Conservation (phyloP, 2,888 invertebrate species). For the Rhagonycha fulva region DNA sequence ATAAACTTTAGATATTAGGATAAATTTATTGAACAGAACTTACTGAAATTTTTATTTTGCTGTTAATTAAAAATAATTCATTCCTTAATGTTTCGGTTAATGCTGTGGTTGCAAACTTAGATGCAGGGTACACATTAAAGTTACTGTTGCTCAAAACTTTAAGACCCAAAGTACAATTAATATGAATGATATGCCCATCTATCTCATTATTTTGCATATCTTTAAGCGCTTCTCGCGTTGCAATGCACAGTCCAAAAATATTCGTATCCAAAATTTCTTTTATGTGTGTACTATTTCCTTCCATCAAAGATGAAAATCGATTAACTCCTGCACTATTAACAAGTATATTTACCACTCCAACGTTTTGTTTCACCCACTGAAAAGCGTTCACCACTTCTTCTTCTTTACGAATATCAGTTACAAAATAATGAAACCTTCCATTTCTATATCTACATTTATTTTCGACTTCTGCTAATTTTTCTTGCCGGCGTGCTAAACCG, state of each 20-base stretch:
- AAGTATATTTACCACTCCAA: background rate
- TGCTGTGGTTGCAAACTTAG: background rate
- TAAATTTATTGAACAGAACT: background rate
- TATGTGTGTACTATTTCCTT: background rate
- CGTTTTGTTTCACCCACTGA: background rate
- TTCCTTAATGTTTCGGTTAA: background rate
- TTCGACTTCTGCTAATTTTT: background rate
- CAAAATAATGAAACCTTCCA: background rate
- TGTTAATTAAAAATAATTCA: background rate
- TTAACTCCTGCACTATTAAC: background rate
- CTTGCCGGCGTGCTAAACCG: background rate
- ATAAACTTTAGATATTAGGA: no score
- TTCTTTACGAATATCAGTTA: conserved; percentile 4
- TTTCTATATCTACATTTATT: background rate
- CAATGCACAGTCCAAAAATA: background rate
- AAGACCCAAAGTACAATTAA: background rate
- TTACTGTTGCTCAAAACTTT: background rate
- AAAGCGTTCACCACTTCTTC: background rate
- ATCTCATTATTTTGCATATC: background rate
- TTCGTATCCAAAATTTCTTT: background rate
- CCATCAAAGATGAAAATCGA: background rate
- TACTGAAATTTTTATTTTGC: background rate
- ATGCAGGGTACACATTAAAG: background rate
- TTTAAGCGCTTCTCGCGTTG: background rate
- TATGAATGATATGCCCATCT: background rate